These are phyloP conservation scores for Epizoanthus stellaris DNA, from an alignment of 92 coral and sea anemone species.

Conservation along the genomic window DNA sequence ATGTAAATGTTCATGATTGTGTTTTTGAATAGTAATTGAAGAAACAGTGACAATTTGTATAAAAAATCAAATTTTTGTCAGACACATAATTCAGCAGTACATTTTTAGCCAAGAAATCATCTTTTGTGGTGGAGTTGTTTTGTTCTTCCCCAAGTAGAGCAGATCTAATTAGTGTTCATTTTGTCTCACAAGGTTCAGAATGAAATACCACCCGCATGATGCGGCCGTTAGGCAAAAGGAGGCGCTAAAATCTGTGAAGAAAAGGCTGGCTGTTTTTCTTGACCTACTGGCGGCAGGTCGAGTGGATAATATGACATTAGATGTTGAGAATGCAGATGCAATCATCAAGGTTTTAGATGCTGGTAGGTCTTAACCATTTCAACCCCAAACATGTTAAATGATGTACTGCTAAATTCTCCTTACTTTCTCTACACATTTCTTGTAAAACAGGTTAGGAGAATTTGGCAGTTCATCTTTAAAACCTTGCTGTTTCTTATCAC, in stretches of 20 bases:
- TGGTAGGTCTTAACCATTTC: constrained; percentile 49
- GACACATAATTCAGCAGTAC: too few species aligned
- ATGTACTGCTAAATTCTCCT: too few species aligned
- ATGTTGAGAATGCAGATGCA: constrained; percentile 87
- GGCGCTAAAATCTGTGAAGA: constrained; percentile 79
- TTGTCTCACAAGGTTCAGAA: constrained; percentile 73
- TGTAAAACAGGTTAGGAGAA: too few species aligned
- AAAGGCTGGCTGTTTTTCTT: constrained; percentile 80
- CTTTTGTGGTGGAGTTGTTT: constrained; percentile 14
- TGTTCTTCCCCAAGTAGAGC: neutral
- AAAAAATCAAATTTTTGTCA: too few species aligned
- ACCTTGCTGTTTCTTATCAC: too few species aligned
- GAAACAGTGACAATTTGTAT: too few species aligned
- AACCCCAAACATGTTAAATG: neutral
- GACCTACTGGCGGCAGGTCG: constrained; percentile 84
- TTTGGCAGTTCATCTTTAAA: too few species aligned
- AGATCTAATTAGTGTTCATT: neutral
- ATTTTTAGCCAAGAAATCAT: neutral
- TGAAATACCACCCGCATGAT: constrained; percentile 90
- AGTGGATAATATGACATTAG: constrained; percentile 71
- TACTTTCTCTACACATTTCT: too few species aligned
- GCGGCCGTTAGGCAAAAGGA: constrained; percentile 80
- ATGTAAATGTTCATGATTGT: too few species aligned
- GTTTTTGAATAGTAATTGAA: too few species aligned
- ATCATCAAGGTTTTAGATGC: constrained; percentile 93